These are phyloP conservation scores for Tympanoctomys barrerae DNA, from an alignment of 2,797 vertebrate species.

Conservation along the genomic window DNA sequence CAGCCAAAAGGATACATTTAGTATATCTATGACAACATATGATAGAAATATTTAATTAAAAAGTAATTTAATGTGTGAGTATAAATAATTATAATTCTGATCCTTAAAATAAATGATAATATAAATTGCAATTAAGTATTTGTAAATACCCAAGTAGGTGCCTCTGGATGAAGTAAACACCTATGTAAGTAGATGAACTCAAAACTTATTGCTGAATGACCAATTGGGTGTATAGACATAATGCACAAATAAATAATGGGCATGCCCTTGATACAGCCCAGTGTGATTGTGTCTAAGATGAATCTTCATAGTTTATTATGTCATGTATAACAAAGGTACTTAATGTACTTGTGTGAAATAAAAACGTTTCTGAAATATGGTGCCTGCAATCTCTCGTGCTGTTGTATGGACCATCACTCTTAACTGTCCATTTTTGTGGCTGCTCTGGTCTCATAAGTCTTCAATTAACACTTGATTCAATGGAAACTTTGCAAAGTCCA, in stretches of 20 bases:
- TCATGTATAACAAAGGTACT: not conserved
- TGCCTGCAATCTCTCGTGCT: not conserved
- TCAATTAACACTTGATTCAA: not conserved
- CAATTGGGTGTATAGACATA: not conserved
- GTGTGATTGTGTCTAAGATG: not conserved
- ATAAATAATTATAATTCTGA: not conserved
- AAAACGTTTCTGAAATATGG: not conserved
- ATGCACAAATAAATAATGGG: not conserved
- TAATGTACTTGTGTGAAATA: not conserved
- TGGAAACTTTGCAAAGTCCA: not conserved
- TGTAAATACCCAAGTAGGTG: not conserved
- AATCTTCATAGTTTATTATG: not conserved
- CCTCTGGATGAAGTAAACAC: not conserved
- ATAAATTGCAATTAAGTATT: not conserved
- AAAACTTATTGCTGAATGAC: not conserved
- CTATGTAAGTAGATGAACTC: not conserved
- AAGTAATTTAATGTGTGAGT: not conserved
- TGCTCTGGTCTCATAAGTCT: not conserved
- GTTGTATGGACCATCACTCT: not conserved
- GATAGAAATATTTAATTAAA: not conserved
- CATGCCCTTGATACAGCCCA: not conserved
- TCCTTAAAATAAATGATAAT: not conserved
- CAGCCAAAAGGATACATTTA: not conserved
- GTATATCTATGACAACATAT: not conserved
- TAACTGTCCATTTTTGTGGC: not conserved